A percentile compares a stretch with the other conserved stretches of the same genome.
These are phyloP conservation scores for Priapulus caudatus DNA, from an alignment of 2,888 invertebrate genomes.

Conservation along the genomic window DNA sequence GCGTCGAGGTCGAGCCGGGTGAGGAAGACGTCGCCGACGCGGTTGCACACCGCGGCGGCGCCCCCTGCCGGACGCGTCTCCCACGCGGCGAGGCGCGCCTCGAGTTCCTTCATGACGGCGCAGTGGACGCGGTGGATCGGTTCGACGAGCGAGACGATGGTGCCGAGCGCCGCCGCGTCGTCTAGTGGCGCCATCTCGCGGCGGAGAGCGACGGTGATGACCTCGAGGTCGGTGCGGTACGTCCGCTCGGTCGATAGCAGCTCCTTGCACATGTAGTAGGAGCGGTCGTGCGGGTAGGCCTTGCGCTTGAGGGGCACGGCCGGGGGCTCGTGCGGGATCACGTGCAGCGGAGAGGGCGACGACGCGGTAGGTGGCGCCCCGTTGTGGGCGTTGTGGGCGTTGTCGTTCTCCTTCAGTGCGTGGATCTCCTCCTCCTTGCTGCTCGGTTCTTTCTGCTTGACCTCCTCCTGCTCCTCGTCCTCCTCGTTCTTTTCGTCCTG, in stretches of 20 bases:
- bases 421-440: background rate
- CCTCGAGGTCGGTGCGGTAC: slow-evolving; percentile 83
- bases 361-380: background rate
- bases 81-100: slow-evolving; percentile 59
- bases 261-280: slow-evolving; percentile 53
- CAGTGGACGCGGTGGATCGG: slow-evolving; percentile 72
- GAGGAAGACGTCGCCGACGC: background rate
- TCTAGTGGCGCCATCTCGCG: background rate
- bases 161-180: slow-evolving; percentile 37
- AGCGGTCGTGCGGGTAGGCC: slow-evolving; percentile 26
- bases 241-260: slow-evolving; percentile 89
- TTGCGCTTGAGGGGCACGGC: background rate
- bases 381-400: too few species aligned
- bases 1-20: slow-evolving; percentile 27
- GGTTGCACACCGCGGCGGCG: background rate
- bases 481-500: background rate
- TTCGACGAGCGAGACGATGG: slow-evolving; percentile 49
- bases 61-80: background rate
- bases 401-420: background rate
- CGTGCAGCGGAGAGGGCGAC: background rate
- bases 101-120: slow-evolving; percentile 61
- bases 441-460: too few species aligned
- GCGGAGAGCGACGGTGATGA: slow-evolving; percentile 43
- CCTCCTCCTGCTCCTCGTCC: too few species aligned
- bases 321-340: background rate